Percentiles rank a stretch among this genome's conserved stretches.
Conservation (phyloP, 2,888 invertebrate species). For the Ennomos quercinarius region DNA sequence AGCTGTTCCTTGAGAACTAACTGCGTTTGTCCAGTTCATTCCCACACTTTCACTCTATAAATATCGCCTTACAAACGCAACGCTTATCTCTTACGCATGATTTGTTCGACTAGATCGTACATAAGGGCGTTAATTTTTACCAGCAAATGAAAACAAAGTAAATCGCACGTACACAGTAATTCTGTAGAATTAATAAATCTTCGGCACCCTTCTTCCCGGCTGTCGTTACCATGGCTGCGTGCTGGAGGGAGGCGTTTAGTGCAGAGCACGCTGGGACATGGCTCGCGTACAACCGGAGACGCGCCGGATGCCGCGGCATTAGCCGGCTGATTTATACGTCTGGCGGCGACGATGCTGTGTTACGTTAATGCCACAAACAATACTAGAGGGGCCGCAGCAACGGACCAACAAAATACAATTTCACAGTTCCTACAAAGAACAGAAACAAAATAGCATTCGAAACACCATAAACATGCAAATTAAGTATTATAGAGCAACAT, state of each 20-base stretch:
- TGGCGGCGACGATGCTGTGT: conserved; percentile 67
- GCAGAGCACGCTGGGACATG: conserved; percentile 54
- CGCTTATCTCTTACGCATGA: conserved; percentile 28
- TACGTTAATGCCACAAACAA: conserved; percentile 74
- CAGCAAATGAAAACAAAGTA: conserved; percentile 34
- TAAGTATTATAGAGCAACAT: conserved; percentile 50
- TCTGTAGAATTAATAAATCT: conserved; percentile 73
- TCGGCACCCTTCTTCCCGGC: conserved; percentile 64
- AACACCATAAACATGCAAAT: conserved; percentile 67
- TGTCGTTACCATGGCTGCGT: conserved; percentile 54
- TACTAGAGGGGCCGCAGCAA: conserved; percentile 57
- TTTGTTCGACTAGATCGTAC: conserved; percentile 20
- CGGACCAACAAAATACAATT: conserved; percentile 47
- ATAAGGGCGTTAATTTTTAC: conserved; percentile 19
- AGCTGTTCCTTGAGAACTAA: conserved; percentile 33
- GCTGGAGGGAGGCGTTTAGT: conserved; percentile 25
- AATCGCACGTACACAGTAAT: conserved; percentile 54
- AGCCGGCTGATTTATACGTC: conserved; percentile 81
- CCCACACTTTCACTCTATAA: conserved; percentile 39
- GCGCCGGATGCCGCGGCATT: conserved; percentile 80
- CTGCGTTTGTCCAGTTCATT: conserved; percentile 28
- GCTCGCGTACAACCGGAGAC: conserved; percentile 68
- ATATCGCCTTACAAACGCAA: conserved; percentile 15
- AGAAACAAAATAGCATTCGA: conserved; percentile 51
- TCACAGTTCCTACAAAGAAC: conserved; percentile 49